phyloP scores from a whole-genome alignment of 2,113 vertebrate species.

The Antennarius striatus region DNA sequence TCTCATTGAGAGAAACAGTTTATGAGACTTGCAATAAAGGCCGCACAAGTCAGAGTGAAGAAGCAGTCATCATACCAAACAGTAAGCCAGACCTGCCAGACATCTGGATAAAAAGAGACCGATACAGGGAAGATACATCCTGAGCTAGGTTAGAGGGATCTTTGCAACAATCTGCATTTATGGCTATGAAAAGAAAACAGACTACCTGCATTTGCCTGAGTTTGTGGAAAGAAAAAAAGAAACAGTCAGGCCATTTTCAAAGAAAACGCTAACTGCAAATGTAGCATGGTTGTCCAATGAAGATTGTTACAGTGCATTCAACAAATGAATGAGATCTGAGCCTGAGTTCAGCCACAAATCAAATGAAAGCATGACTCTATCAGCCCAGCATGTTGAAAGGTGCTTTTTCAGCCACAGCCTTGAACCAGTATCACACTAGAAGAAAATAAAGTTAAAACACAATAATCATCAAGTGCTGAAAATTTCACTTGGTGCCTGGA shows the following conservation, averaged over 20 bases:
- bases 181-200: not conserved
- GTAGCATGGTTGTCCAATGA: too few relatives aligned
- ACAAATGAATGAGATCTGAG: slow-evolving; percentile 21
- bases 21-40: slow-evolving; percentile 86
- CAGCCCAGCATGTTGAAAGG: not conserved
- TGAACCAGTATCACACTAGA: slow-evolving; percentile 14
- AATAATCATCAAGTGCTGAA: slow-evolving; percentile 13
- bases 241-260: slow-evolving; percentile 11
- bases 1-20: slow-evolving; percentile 89
- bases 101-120: slow-evolving; percentile 94
- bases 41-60: slow-evolving; percentile 78
- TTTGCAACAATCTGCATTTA: slow-evolving; percentile 39
- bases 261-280: slow-evolving; percentile 47
- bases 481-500: slow-evolving; percentile 54
- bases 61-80: slow-evolving; percentile 90
- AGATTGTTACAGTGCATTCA: not conserved
- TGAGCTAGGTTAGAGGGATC: slow-evolving; percentile 63
- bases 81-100: slow-evolving; percentile 95
- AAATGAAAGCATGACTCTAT: slow-evolving; percentile 40
- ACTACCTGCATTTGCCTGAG: not conserved
- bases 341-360: slow-evolving; percentile 34
- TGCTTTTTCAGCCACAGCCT: slow-evolving; percentile 8
- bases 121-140: slow-evolving; percentile 83
- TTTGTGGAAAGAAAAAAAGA: slow-evolving; percentile 6
- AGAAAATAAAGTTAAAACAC: slow-evolving; percentile 6